Conservation (phyloP, 2,888 invertebrate species). For the Orthonevra nobilis region DNA sequence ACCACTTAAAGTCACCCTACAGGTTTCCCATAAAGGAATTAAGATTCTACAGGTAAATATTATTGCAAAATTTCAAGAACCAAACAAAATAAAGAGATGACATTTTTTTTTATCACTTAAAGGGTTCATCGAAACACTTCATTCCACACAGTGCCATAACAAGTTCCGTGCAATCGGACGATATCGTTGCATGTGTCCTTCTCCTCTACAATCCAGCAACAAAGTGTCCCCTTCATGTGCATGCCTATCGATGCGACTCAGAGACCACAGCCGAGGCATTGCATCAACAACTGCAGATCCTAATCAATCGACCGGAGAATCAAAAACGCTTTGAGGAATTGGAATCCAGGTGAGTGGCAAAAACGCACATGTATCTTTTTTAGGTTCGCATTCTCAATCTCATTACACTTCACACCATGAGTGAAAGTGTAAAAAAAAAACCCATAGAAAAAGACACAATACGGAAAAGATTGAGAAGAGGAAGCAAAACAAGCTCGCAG, state of each 20-base stretch:
- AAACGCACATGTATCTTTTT: not conserved
- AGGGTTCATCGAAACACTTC: slow-evolving; percentile 91
- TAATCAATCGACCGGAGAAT: slow-evolving; percentile 91
- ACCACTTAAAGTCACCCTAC: slow-evolving; percentile 93
- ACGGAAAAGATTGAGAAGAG: slow-evolving; percentile 30
- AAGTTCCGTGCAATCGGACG: slow-evolving; percentile 93
- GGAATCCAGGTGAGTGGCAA: slow-evolving; percentile 82
- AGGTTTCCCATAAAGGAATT: slow-evolving; percentile 94
- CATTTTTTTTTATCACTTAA: slow-evolving; percentile 32
- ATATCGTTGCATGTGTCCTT: slow-evolving; percentile 95
- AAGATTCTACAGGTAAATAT: slow-evolving; percentile 91
- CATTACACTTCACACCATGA: no score
- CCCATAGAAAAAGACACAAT: slow-evolving; percentile 32
- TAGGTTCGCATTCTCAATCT: not conserved
- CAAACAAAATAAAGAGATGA: not conserved
- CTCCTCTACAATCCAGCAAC: slow-evolving; percentile 96
- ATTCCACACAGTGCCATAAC: slow-evolving; percentile 96
- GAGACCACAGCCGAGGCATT: slow-evolving; percentile 94
- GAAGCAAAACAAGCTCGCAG: slow-evolving; percentile 44
- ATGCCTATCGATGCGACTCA: slow-evolving; percentile 96
- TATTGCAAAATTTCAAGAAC: not conserved
- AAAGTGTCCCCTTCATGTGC: slow-evolving; percentile 96
- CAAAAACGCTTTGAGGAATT: slow-evolving; percentile 92
- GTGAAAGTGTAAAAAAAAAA: slow-evolving; percentile 44
- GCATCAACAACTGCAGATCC: slow-evolving; percentile 89